Conservation (phyloP, 2,113 vertebrate species). For the human (Homo sapiens) region GRCh38 chr3:189937001-189937500, state of each 20-base stretch:
- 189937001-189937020: not conserved
- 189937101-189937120: not conserved
- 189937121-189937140: not conserved
- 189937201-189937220: not conserved
- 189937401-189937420: not conserved
- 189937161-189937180: not conserved
- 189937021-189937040: not conserved
- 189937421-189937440: not conserved
- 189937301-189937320: not conserved
- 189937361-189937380: not conserved
- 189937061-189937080: not conserved
- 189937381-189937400: not conserved
- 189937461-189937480: not conserved
- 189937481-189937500: slow-evolving; percentile 21
- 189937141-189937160: not conserved
- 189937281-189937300: not conserved
- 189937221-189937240: not conserved
- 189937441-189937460: not conserved
- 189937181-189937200: not conserved
- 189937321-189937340: not conserved
- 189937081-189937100: not conserved
- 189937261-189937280: not conserved
- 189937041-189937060: not conserved
- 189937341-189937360: not conserved
- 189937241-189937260: not conserved